These are phyloP conservation scores for Sylvilagus bachmani DNA, from an alignment of 2,113 vertebrate genomes.

Conservation along the genomic window DNA sequence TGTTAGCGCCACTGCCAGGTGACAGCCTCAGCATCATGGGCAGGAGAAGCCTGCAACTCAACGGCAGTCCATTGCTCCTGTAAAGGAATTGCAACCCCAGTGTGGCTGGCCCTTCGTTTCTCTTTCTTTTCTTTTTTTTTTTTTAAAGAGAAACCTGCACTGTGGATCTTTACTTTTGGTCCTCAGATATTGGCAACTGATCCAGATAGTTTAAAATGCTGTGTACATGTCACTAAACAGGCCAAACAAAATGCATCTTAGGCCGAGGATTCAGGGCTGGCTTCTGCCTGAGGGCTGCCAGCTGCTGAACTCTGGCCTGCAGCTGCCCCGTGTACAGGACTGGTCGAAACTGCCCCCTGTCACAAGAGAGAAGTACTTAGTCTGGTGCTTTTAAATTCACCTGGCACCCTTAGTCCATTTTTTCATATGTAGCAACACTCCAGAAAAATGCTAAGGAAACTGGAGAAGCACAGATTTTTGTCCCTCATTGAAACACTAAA, in stretches of 20 bases:
- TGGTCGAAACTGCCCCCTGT: background rate
- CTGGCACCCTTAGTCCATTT: background rate
- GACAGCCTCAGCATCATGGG: background rate
- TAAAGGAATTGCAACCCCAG: background rate
- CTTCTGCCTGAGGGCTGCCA: background rate
- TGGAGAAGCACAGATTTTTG: background rate
- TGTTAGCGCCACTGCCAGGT: background rate
- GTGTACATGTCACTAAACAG: background rate
- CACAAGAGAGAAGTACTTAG: background rate
- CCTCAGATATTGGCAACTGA: background rate
- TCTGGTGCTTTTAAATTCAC: background rate
- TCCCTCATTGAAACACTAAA: background rate
- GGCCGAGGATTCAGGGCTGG: no score
- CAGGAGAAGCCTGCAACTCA: background rate
- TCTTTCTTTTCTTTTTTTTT: no score
- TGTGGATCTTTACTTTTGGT: background rate
- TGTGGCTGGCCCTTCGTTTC: no score
- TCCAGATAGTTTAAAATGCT: background rate
- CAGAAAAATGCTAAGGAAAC: background rate
- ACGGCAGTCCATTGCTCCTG: background rate
- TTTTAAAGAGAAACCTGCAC: background rate
- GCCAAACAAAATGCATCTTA: background rate
- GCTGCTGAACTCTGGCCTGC: background rate
- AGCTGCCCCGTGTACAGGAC: background rate
- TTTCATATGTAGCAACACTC: background rate